Evolutionary conservation across 2,797 vertebrate species (phyloP).

Genomic region (Sebastes matsubarae): DNA sequence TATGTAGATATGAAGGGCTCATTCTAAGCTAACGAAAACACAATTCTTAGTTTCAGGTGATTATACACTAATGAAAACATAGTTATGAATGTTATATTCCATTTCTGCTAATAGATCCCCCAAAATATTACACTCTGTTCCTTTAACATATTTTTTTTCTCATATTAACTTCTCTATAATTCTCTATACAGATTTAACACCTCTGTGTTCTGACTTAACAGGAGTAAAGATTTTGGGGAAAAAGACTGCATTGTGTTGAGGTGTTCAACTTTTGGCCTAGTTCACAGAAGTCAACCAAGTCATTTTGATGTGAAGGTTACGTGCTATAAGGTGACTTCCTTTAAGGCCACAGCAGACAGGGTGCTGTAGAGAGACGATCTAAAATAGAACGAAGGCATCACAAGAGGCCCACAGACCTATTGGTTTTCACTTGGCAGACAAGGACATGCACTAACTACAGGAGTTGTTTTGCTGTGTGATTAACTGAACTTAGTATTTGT

Average conservation of each 20-base stretch:
- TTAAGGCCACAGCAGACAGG: neutral
- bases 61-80: too few relatives aligned
- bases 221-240: neutral
- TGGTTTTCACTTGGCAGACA: slow-evolving; percentile 19
- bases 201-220: neutral
- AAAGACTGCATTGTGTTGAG: neutral
- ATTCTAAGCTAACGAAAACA: too few relatives aligned
- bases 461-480: neutral
- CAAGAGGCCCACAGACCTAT: neutral
- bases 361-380: neutral
- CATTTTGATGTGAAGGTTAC: slow-evolving; percentile 11
- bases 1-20: too few relatives aligned
- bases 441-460: neutral
- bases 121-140: too few relatives aligned
- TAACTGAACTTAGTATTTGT: neutral
- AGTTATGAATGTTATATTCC: too few relatives aligned
- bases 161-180: neutral
- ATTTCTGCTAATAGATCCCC: too few relatives aligned
- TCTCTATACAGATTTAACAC: neutral
- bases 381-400: slow-evolving; percentile 33
- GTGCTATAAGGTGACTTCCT: neutral
- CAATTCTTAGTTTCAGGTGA: too few relatives aligned
- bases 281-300: slow-evolving; percentile 1
- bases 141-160: neutral
- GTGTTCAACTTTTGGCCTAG: neutral